Evolutionary conservation across 2,797 vertebrate genomes (phyloP).

Genomic region (Melanotaenia nigrans): DNA sequence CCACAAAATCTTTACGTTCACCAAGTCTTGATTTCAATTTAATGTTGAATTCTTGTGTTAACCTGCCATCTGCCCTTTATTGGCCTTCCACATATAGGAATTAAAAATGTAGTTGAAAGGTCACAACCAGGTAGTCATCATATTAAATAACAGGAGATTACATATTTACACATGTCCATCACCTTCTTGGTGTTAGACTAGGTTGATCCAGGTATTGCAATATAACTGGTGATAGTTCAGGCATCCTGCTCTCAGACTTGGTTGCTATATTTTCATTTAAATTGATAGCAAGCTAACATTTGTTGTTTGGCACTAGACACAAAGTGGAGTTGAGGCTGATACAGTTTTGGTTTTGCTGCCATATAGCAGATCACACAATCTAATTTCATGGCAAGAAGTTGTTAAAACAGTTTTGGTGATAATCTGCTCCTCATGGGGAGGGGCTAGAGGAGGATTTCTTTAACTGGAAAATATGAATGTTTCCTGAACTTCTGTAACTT

Average conservation of each 20-base stretch:
- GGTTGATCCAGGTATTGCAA: no score
- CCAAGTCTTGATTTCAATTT: background rate
- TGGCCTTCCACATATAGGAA: background rate
- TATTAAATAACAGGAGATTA: no score
- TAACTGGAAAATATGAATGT: background rate
- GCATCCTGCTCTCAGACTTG: background rate
- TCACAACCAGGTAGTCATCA: background rate
- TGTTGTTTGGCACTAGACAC: background rate
- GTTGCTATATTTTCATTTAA: background rate
- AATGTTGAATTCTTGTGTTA: background rate
- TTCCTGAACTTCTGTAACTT: background rate
- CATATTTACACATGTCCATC: no score
- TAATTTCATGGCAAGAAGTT: no score
- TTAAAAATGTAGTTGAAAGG: background rate
- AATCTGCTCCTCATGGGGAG: no score
- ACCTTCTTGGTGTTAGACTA: no score
- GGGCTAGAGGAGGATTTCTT: background rate
- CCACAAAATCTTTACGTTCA: slow-evolving; percentile 1
- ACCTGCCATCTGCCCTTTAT: background rate
- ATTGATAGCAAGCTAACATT: background rate
- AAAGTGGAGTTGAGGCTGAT: background rate
- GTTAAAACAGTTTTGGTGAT: no score
- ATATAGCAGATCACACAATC: no score
- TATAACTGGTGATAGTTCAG: background rate
- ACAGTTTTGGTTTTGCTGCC: no score